Evolutionary conservation across 2,888 invertebrate species (phyloP).

Genomic region (Eretmocerus hayati): DNA sequence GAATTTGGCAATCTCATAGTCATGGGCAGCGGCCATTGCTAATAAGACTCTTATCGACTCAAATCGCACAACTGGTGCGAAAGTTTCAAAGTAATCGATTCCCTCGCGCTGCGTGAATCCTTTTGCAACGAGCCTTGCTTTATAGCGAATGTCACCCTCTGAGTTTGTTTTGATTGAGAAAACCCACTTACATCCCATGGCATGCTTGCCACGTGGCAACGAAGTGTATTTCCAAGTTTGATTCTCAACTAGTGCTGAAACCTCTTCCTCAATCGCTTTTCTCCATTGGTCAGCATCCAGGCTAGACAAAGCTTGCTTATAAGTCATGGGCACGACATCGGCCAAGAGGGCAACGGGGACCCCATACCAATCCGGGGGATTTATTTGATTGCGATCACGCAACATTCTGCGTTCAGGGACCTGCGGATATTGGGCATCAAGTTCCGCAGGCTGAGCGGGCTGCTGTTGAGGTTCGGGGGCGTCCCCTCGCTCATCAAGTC

Average conservation of each 20-base stretch:
- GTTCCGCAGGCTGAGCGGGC: background rate
- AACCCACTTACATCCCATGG: constrained; percentile 1
- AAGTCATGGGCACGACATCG: background rate
- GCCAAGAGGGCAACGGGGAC: background rate
- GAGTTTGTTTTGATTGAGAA: background rate
- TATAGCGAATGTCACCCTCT: constrained; percentile 1
- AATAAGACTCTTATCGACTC: constrained; percentile 2
- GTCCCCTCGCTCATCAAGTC: background rate
- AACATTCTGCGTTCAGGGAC: background rate
- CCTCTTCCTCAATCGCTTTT: background rate
- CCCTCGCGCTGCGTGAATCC: constrained; percentile 9
- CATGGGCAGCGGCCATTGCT: background rate
- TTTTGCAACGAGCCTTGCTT: constrained; percentile 13
- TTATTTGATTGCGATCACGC: background rate
- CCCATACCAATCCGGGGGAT: background rate
- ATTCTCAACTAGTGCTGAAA: background rate
- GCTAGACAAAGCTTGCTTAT: background rate
- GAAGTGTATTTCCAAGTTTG: background rate
- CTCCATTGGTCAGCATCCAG: background rate
- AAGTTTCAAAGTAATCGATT: constrained; percentile 7
- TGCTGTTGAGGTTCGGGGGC: background rate
- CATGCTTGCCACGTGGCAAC: background rate
- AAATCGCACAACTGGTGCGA: constrained; percentile 3
- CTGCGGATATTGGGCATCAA: constrained; percentile 4
- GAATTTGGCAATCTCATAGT: constrained; percentile 1